Base-by-base conservation (phyloP, 1,140 invertebrate species). In the Drosophila parabipectinata region DNA sequence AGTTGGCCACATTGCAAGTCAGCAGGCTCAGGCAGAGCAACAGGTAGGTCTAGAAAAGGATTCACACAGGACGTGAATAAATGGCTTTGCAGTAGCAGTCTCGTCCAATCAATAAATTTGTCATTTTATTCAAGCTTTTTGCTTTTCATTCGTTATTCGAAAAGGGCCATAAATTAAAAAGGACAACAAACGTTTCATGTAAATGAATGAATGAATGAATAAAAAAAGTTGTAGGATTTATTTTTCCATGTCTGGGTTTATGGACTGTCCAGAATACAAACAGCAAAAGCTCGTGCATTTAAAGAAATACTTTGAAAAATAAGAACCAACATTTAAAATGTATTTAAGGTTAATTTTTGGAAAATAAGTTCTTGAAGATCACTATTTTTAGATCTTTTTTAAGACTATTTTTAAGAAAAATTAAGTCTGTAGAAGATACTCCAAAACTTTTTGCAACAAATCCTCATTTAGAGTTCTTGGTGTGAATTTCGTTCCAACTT, bases 11-110 rank as follows among this genome's bases (percentile, higher is more conserved):
- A 61, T 91, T 77, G 63, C 84, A 76, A 62, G 76, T 79, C 47
- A 91, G 60, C 55, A 90, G 71, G 63, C 78, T 71, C 26, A 90
- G 45, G 63, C 89, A 89, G 51, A 87, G 84, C 84, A 88, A 83
- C 68, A 88, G 56, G 72, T 75, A 88, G 50, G 66, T 79, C 84
- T 88, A 21, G 24, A 67, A 51, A 48, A 15, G n/a, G 26, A 45
- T 67, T 14, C 28, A 21, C 32, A 51, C 34, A 30, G 63, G n/a
- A 67, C n/a, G 24, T 47, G 21, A 30, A 26, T 67, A 60, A 56
- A 54, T 55, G n/a, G 18, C 12, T 28, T 3, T 37, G 28, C n/a
- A 30, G 28, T 30, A 82, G 77, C 78, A 77, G 78, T 82, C 79
- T 32, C 54, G 21, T 34, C 76, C 39, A 44, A 56, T 64, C 69